Evolutionary conservation across 2,888 invertebrate species (phyloP).

Genomic region (Eurois occulta): DNA sequence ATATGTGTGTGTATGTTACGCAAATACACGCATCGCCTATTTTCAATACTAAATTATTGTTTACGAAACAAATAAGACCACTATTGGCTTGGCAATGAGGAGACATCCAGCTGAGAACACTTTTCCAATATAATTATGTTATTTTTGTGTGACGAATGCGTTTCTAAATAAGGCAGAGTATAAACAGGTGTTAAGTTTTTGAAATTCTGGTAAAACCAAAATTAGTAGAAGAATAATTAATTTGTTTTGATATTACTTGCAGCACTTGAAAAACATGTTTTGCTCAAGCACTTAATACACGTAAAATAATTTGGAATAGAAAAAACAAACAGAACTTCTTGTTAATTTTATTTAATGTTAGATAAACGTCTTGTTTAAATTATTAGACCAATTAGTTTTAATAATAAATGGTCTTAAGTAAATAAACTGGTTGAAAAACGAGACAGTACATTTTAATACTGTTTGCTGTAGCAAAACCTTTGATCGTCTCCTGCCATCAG

Average conservation of each 20-base stretch:
- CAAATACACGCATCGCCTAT: constrained; percentile 54
- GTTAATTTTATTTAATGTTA: constrained; percentile 7
- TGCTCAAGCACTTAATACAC: neutral
- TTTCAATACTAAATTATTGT: constrained; percentile 53
- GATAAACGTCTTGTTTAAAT: constrained; percentile 25
- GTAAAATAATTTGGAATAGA: neutral
- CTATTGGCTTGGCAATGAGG: neutral
- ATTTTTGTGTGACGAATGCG: constrained; percentile 19
- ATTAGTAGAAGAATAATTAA: constrained; percentile 23
- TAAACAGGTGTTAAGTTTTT: constrained; percentile 49
- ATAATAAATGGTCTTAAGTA: neutral
- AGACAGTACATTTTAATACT: neutral
- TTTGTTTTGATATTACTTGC: constrained; percentile 11
- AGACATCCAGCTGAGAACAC: constrained; percentile 39
- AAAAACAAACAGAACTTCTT: constrained; percentile 17
- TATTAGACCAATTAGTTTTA: constrained; percentile 16
- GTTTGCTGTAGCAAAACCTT: neutral
- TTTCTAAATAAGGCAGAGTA: constrained; percentile 27
- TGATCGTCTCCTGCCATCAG: neutral
- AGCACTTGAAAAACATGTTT: constrained; percentile 20
- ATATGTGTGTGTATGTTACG: constrained; percentile 18
- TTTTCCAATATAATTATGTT: constrained; percentile 1
- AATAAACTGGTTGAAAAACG: constrained; percentile 5
- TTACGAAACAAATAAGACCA: constrained; percentile 22
- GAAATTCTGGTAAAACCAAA: neutral